Percentiles rank a stretch among this genome's conserved stretches.
Conservation (phyloP, 2,888 invertebrate genomes). For the Falcaria lacertinaria region DNA sequence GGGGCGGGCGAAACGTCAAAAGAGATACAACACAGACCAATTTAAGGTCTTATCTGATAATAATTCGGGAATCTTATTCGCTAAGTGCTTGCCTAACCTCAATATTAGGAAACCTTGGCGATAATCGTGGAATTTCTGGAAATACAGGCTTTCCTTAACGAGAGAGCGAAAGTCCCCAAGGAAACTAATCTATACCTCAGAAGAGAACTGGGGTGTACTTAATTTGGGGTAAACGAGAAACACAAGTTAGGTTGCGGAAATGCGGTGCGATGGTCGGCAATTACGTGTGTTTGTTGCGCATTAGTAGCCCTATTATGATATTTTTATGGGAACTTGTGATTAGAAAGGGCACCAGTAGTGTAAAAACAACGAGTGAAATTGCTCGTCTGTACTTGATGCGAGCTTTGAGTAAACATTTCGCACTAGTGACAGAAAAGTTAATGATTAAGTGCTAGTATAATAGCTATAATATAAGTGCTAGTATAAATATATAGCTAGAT, state of each 20-base stretch:
- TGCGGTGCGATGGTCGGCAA: background rate
- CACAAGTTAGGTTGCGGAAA: constrained; percentile 11
- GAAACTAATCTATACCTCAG: constrained; percentile 20
- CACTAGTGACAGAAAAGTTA: no score
- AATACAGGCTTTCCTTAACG: constrained; percentile 15
- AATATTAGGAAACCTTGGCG: constrained; percentile 3
- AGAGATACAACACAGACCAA: background rate
- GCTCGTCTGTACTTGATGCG: no score
- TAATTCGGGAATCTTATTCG: background rate
- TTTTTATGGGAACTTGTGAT: no score
- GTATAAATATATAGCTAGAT: no score
- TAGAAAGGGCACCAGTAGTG: no score
- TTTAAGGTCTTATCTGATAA: background rate
- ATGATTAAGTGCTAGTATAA: no score
- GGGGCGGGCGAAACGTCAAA: background rate
- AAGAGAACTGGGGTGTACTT: constrained; percentile 20
- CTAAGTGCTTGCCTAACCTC: background rate
- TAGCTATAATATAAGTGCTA: no score
- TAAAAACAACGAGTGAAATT: no score
- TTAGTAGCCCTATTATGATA: no score
- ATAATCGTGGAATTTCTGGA: constrained; percentile 10
- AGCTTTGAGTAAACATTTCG: no score
- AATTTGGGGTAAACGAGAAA: constrained; percentile 26
- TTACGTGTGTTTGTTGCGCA: background rate
- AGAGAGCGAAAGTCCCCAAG: constrained; percentile 23